Evolutionary conservation across 2,888 invertebrate species (phyloP), one percentile per base, ranked within the genome.

Genomic region (Helicoverpa assulta): DNA sequence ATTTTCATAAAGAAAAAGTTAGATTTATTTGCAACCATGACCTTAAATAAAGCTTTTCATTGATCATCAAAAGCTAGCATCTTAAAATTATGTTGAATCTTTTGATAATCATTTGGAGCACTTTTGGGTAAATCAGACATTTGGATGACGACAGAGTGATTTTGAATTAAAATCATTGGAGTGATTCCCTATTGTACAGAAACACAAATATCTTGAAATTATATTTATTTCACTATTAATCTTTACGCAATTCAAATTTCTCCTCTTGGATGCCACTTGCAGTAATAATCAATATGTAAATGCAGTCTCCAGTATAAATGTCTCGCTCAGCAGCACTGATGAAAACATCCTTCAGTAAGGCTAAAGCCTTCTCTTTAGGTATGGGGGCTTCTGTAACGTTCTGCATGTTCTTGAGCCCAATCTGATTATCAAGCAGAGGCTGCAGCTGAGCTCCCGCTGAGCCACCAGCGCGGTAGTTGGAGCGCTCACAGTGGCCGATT

Each of bases 321-420:
- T 99, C 99, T 88, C 99, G 97, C 91, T 99, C 99, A 1, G 99
- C 98, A 5, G 99, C 99, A 65, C 99, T 99, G 84, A 99, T 99
- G 91, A 99, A 99, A 0, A 98, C 98, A 95, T 99, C 99, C 88
- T 99, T 99, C 53, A 99, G 96, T 43, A 99, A 96, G 6, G 97
- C 96, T 14, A 99, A 91, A 0, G 99, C 99, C 85, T 97, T 97
- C 66, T 99, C 99, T 86, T 97, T 94, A 0, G 97, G 96, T 16
- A 99, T 90, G 0, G 97, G 96, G 1, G 95, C 96, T 55, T 95
- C 94, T 1, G 94, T 95, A 0, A 96, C 96, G 90, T 97, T 97
- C 86, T 97, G 97, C 96, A 98, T 97, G 90, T 99, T 99, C 88
- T 98, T 98, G 78, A 97, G 96, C 2, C 98, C 99, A 91, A 99